Conservation (phyloP, 2,888 invertebrate genomes). For the Junonia oenone region DNA sequence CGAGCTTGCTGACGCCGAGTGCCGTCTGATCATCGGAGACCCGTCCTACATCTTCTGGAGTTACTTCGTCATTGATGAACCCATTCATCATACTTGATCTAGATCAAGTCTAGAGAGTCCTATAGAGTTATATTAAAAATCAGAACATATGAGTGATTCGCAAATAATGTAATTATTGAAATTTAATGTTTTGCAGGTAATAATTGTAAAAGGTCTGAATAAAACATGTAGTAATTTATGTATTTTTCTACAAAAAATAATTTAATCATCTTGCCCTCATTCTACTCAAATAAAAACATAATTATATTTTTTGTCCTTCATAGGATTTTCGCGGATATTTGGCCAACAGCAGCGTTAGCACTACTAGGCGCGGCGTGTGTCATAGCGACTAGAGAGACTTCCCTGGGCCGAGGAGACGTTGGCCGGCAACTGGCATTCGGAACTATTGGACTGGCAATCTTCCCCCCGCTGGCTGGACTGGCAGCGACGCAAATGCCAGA, state of each 20-base stretch:
- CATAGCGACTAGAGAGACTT: conserved; percentile 90
- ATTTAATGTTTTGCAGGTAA: too few relatives aligned
- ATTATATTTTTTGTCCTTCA: neutral
- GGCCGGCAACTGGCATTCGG: conserved; percentile 89
- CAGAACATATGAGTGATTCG: too few relatives aligned
- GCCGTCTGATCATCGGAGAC: conserved; percentile 81
- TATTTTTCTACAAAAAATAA: too few relatives aligned
- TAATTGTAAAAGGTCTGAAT: too few relatives aligned
- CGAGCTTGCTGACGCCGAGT: conserved; percentile 84
- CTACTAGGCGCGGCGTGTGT: conserved; percentile 87
- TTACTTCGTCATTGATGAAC: conserved; percentile 81
- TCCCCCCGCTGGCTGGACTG: conserved; percentile 81
- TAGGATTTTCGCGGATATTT: conserved; percentile 86
- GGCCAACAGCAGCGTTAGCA: conserved; percentile 85
- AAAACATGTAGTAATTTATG: too few relatives aligned
- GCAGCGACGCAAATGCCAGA: conserved; percentile 57
- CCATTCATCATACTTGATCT: conserved; percentile 14
- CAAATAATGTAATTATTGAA: too few relatives aligned
- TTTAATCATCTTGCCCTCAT: too few relatives aligned
- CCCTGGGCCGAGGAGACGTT: conserved; percentile 87
- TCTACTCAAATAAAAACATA: too few relatives aligned
- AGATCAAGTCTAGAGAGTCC: too few relatives aligned
- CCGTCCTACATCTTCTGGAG: conserved; percentile 84
- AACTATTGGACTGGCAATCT: conserved; percentile 84
- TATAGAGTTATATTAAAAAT: too few relatives aligned